phyloP scores from a whole-genome alignment of 2,797 vertebrate species.

The Epinephelus coioides region DNA sequence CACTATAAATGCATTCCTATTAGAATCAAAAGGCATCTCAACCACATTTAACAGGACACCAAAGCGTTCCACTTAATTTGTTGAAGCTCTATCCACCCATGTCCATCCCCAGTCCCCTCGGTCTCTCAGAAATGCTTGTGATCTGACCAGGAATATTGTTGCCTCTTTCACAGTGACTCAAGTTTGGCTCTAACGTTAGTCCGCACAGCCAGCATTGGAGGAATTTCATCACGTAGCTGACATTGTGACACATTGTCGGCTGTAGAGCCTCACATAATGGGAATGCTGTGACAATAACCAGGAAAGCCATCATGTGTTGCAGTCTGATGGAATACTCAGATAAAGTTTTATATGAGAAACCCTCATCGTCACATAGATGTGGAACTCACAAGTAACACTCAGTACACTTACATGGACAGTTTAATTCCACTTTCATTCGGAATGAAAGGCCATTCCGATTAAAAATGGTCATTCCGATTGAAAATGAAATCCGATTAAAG shows the following conservation, averaged over 20 bases:
- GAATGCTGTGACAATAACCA: constrained; percentile 32
- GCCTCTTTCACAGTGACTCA: constrained; percentile 23
- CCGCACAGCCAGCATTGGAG: constrained; percentile 36
- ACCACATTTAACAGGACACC: background rate
- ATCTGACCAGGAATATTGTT: constrained; percentile 24
- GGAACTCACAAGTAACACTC: background rate
- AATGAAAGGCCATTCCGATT: too few species aligned
- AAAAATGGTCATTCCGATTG: too few species aligned
- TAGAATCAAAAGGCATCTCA: background rate
- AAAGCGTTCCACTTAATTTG: background rate
- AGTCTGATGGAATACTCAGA: background rate
- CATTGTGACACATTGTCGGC: constrained; percentile 70
- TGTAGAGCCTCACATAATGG: constrained; percentile 30
- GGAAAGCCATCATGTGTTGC: constrained; percentile 15
- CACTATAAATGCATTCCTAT: background rate
- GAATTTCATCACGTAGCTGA: constrained; percentile 47
- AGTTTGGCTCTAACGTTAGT: constrained; percentile 45
- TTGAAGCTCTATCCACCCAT: background rate
- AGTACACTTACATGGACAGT: too few species aligned
- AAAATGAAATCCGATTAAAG: too few species aligned
- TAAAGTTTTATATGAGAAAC: constrained; percentile 3
- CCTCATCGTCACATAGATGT: background rate
- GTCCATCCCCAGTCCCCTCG: too few species aligned
- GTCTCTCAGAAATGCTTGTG: background rate
- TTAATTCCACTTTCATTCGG: too few species aligned